Percentiles rank a stretch among this genome's conserved stretches.
phyloP scores from a whole-genome alignment of 1,140 invertebrate species.

The Drosophila seguyi region DNA sequence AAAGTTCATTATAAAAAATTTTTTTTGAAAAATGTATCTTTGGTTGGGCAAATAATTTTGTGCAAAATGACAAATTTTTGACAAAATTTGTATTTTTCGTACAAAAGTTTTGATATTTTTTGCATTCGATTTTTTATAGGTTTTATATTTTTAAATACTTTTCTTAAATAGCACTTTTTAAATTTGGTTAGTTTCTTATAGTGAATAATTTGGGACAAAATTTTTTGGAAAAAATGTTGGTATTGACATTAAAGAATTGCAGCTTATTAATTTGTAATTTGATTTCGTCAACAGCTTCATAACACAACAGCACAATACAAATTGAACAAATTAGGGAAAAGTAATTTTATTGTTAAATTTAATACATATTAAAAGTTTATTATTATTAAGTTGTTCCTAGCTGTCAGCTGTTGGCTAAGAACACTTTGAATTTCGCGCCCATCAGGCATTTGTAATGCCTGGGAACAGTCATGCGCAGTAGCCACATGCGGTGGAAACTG shows the following conservation, averaged over 20 bases:
- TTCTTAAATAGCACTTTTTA: not conserved
- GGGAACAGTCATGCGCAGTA: constrained; percentile 35
- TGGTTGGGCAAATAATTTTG: not conserved
- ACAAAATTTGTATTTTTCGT: not conserved
- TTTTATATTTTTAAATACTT: not conserved
- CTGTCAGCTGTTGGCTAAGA: constrained; percentile 36
- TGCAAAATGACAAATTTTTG: not conserved
- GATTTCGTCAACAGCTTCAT: not conserved
- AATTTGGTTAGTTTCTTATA: not conserved
- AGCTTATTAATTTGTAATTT: not conserved
- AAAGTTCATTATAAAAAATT: constrained; percentile 68
- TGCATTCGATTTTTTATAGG: not conserved
- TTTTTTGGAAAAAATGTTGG: not conserved
- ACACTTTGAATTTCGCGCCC: constrained; percentile 22
- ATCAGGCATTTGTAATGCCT: constrained; percentile 7
- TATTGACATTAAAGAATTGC: not conserved
- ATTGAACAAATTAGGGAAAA: not conserved
- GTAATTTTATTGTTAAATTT: not conserved
- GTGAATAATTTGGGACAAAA: not conserved
- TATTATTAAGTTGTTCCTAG: not conserved
- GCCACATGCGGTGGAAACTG: constrained; percentile 2
- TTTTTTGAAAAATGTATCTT: no score
- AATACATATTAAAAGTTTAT: not conserved
- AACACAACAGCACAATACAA: not conserved
- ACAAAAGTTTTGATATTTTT: not conserved